Evolutionary conservation across 2,797 vertebrate species (phyloP).

Genomic region (Margarornis squamiger): DNA sequence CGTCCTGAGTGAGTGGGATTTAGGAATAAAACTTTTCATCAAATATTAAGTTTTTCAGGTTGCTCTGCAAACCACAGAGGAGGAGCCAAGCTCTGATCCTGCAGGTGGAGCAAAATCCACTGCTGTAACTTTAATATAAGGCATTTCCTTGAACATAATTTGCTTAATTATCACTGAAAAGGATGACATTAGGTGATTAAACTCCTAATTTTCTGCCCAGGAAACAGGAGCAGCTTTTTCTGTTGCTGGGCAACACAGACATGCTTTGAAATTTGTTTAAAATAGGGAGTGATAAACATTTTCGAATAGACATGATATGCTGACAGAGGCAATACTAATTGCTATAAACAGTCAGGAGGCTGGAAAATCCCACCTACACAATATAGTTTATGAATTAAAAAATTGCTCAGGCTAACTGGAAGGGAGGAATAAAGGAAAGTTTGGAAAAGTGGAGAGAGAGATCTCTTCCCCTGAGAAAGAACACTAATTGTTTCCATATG

Average conservation of each 20-base stretch:
- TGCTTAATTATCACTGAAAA: conserved; percentile 25
- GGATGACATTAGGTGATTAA: conserved; percentile 31
- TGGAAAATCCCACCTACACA: conserved; percentile 15
- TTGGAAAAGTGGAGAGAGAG: neutral
- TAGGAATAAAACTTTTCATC: neutral
- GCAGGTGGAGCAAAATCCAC: neutral
- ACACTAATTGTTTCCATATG: neutral
- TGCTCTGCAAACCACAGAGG: neutral
- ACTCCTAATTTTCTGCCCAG: conserved; percentile 31
- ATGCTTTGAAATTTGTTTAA: conserved; percentile 36
- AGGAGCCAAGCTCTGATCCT: neutral
- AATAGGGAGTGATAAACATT: neutral
- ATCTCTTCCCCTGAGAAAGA: neutral
- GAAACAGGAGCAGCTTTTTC: conserved; percentile 25
- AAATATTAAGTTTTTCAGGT: neutral
- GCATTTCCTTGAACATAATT: conserved; percentile 37
- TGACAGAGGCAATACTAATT: conserved; percentile 22
- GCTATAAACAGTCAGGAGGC: neutral
- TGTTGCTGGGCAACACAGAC: conserved; percentile 49
- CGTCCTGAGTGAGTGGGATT: neutral
- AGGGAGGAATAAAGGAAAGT: neutral
- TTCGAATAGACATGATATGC: neutral
- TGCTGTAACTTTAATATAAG: neutral
- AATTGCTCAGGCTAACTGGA: neutral
- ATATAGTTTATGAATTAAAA: neutral